These are phyloP conservation scores for Xyliphius kryptos DNA, from an alignment of 2,113 vertebrate species.

Conservation along the genomic window DNA sequence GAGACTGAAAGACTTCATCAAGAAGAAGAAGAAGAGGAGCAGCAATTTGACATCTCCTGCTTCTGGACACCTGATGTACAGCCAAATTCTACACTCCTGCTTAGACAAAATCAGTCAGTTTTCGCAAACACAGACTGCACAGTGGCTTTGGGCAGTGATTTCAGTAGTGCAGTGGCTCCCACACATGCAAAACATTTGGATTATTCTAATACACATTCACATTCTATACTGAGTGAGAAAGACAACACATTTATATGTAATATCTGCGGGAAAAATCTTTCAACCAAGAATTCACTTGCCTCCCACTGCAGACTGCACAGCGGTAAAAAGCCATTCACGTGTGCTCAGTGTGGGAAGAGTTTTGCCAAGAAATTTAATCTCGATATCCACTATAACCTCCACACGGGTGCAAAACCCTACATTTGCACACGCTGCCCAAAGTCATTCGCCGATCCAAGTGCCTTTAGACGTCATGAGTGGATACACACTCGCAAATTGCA, in stretches of 20 bases:
- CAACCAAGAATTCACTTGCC: slow-evolving; percentile 20
- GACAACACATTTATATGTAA: slow-evolving; percentile 3
- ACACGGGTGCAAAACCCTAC: slow-evolving; percentile 24
- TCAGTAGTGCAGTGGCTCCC: background rate
- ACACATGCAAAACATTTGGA: slow-evolving; percentile 8
- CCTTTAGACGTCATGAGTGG: slow-evolving; percentile 22
- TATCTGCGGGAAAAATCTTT: slow-evolving; percentile 23
- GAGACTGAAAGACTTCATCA: background rate
- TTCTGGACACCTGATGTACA: slow-evolving; percentile 9
- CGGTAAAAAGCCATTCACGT: slow-evolving; percentile 10
- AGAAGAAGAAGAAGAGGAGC: slow-evolving; percentile 6
- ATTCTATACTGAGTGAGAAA: background rate
- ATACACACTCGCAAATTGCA: slow-evolving; percentile 13
- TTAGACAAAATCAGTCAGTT: background rate
- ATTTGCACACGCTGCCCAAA: slow-evolving; percentile 4
- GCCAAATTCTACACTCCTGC: background rate
- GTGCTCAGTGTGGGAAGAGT: slow-evolving; percentile 26
- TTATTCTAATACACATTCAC: background rate
- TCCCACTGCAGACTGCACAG: slow-evolving; percentile 23
- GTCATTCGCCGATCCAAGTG: slow-evolving; percentile 26
- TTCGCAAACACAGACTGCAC: slow-evolving; percentile 4
- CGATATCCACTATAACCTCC: slow-evolving; percentile 24
- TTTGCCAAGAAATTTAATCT: slow-evolving; percentile 34
- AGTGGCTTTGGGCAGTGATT: background rate
- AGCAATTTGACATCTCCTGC: slow-evolving; percentile 21